Conservation (phyloP, 2,888 invertebrate genomes). For the Ommatoiulus sabulosus region DNA sequence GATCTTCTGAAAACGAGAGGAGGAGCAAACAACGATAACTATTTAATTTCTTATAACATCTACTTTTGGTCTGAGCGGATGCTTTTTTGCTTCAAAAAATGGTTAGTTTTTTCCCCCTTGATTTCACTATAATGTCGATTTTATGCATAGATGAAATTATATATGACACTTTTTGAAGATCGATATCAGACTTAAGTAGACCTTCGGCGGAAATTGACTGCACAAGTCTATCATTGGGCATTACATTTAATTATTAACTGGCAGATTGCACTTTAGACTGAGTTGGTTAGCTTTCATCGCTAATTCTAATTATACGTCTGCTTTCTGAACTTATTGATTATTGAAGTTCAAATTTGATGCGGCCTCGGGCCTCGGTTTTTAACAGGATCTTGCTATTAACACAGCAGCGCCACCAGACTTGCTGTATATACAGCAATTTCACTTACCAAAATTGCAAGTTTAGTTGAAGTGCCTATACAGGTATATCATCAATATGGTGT, state of each 20-base stretch:
- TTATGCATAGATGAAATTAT: neutral
- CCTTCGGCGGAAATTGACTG: neutral
- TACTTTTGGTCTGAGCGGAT: too few relatives aligned
- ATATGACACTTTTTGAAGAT: slow-evolving; percentile 3
- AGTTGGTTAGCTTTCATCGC: neutral
- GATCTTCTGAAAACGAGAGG: too few relatives aligned
- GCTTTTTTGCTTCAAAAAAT: too few relatives aligned
- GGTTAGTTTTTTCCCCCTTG: too few relatives aligned
- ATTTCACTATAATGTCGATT: neutral
- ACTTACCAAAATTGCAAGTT: too few relatives aligned
- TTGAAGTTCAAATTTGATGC: neutral
- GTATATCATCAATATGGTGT: too few relatives aligned
- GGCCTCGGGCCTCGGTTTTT: neutral
- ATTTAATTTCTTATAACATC: too few relatives aligned
- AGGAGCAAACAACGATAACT: too few relatives aligned
- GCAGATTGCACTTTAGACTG: neutral
- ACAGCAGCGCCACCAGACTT: too few relatives aligned
- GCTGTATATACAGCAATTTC: too few relatives aligned
- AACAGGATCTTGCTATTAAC: too few relatives aligned
- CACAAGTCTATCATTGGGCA: neutral
- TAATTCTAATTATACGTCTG: slow-evolving; percentile 10
- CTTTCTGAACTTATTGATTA: slow-evolving; percentile 17
- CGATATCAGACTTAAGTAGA: neutral
- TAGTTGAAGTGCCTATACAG: too few relatives aligned
- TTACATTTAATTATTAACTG: slow-evolving; percentile 19